Evolutionary conservation across 2,113 vertebrate genomes (phyloP), one percentile per base, ranked within the genome.

Genomic region (Eubucco bourcierii): DNA sequence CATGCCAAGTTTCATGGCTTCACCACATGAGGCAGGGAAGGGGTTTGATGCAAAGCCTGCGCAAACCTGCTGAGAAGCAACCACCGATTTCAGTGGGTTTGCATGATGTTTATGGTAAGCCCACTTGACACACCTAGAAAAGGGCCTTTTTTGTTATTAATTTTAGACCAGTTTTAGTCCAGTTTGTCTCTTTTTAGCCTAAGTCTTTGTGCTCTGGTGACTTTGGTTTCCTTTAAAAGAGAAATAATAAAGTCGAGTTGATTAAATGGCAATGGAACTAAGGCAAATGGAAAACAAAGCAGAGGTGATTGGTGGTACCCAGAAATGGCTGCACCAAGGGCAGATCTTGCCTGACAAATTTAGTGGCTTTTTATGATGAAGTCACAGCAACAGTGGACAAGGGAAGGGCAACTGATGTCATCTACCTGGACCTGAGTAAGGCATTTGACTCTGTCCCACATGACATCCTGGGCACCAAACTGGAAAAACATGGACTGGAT

Each of bases 1-100:
- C 53, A 90, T 92, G 94, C 93, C 94, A 97, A 96, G 78, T 95
- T 96, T 93, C 83, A 78, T 87, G 84, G 71, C 82, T 92, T 61
- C 87, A 19, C 71, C 75, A 53, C 86, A 78, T 67, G 91, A 77
- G 47, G 47, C 79, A 68, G 52, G 65, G 60, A 85, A 80, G 33
- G 46, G 28, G 33, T 24, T 81, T 17, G 46, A 76, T 93, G 60
- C 67, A 73, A 93, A 91, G 46, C 39, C 78, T 79, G 78, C 25
- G 37, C 52, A 80, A 67, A 79, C 70, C 73, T 84, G 85, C 72
- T 67, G 71, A 78, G 94, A 81, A 73, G 61, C 47, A 83, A 72
- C 71, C 44, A 13, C 52, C 56, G n/a, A 34, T 50, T 86, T 83
- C 84, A 74, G 21, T 27, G 33, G 4, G 15, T 59, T 90, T 74